These are phyloP conservation scores for Petroica traversi DNA, from an alignment of 2,113 vertebrate species.

Conservation along the genomic window DNA sequence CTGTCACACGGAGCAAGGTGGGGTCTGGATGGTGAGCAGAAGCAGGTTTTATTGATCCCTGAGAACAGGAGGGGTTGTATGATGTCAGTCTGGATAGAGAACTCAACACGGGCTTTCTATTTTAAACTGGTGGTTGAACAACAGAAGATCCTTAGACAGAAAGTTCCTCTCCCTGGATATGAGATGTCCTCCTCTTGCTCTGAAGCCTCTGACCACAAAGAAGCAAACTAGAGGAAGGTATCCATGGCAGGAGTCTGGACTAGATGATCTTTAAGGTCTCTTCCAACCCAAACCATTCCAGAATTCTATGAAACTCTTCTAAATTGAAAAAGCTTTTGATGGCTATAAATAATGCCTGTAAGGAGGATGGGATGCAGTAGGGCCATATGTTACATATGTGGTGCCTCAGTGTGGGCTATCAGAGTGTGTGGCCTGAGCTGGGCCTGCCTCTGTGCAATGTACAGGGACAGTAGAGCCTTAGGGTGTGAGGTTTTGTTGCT, in stretches of 20 bases:
- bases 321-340: neutral
- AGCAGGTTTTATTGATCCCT: neutral
- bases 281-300: neutral
- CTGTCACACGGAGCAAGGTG: rapidly evolving
- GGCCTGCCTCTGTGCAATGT: neutral
- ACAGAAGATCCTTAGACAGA: neutral
- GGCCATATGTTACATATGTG: rapidly evolving
- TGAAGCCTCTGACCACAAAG: neutral
- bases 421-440: neutral
- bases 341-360: neutral
- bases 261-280: neutral
- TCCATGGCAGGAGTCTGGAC: neutral
- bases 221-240: neutral
- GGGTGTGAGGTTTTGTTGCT: neutral
- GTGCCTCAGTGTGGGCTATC: rapidly evolving
- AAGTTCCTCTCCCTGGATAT: neutral
- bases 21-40: neutral
- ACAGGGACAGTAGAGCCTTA: neutral
- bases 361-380: neutral
- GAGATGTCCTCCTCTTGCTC: neutral
- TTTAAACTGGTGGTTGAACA: neutral
- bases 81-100: neutral
- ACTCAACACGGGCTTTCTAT: neutral
- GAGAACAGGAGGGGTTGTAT: neutral
- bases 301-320: neutral